These are phyloP conservation scores for Euzetes globulus DNA, from an alignment of 2,888 invertebrate genomes.

Conservation along the genomic window DNA sequence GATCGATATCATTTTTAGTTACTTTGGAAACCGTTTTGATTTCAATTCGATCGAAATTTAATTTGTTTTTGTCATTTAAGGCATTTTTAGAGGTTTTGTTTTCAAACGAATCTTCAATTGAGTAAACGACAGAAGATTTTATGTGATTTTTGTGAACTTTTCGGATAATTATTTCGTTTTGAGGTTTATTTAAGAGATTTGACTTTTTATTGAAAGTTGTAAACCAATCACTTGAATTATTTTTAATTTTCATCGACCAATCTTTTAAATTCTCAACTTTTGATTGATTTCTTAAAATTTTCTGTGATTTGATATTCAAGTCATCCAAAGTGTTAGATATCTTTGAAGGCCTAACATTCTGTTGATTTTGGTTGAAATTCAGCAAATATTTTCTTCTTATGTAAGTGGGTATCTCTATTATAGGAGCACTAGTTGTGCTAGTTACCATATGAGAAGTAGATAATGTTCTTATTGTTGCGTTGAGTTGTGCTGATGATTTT, in stretches of 20 bases:
- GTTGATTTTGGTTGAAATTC: neutral
- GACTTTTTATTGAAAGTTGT: neutral
- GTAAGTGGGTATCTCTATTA: neutral
- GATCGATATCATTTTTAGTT: neutral
- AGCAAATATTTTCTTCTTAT: neutral
- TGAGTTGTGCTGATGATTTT: too few species aligned
- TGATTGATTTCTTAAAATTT: neutral
- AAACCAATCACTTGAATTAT: neutral
- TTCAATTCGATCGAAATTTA: neutral
- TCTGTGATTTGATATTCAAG: neutral
- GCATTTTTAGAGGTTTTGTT: neutral
- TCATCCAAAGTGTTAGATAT: neutral
- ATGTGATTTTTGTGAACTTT: neutral
- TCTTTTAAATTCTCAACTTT: neutral
- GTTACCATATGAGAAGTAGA: neutral
- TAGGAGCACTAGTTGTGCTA: neutral
- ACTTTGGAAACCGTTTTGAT: neutral
- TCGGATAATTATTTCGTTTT: neutral
- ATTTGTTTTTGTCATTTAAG: neutral
- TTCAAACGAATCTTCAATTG: neutral
- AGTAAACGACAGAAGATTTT: neutral
- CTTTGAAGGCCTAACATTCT: neutral
- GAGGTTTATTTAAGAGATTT: neutral
- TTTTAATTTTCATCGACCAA: neutral
- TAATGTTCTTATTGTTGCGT: neutral